A percentile compares a stretch with the other conserved stretches of the same genome.
phyloP scores from a whole-genome alignment of 2,888 invertebrate species.

The Amphimallon solstitiale region DNA sequence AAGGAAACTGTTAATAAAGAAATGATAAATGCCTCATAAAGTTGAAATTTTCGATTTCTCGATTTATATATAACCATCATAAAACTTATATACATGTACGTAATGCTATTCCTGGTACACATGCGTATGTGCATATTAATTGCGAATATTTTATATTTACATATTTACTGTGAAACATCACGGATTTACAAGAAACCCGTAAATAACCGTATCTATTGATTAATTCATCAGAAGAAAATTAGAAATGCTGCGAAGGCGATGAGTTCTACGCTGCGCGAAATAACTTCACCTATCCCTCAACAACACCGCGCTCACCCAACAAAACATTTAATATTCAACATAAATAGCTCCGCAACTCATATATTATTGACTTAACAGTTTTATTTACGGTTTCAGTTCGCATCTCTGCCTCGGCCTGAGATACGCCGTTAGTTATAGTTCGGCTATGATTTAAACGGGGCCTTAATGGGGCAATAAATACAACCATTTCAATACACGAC shows the following conservation, averaged over 20 bases:
- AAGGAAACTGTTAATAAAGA: too few species aligned
- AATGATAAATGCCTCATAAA: too few species aligned
- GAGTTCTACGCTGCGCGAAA: conserved; percentile 16
- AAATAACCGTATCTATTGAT: conserved; percentile 3
- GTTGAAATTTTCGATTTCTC: too few species aligned
- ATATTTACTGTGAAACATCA: too few species aligned
- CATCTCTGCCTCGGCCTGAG: conserved; percentile 46
- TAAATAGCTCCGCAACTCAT: conserved; percentile 40
- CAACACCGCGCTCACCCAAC: conserved; percentile 1
- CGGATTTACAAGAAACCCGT: too few species aligned
- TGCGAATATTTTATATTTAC: too few species aligned
- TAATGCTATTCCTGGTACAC: too few species aligned
- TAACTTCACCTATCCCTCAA: conserved; percentile 22
- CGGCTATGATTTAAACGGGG: conserved; percentile 69
- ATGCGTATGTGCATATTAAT: too few species aligned
- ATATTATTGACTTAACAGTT: conserved; percentile 50
- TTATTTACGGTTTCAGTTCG: conserved; percentile 56
- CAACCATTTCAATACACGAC: conserved; percentile 68
- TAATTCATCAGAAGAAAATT: conserved; percentile 22
- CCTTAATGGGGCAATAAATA: conserved; percentile 72
- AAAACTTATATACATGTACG: too few species aligned
- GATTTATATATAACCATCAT: too few species aligned
- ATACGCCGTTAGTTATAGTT: conserved; percentile 66
- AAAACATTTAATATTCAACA: conserved; percentile 43
- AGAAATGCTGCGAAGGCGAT: conserved; percentile 4